phyloP scores from a whole-genome alignment of 2,797 vertebrate species.

The Tamandua tetradactyla region DNA sequence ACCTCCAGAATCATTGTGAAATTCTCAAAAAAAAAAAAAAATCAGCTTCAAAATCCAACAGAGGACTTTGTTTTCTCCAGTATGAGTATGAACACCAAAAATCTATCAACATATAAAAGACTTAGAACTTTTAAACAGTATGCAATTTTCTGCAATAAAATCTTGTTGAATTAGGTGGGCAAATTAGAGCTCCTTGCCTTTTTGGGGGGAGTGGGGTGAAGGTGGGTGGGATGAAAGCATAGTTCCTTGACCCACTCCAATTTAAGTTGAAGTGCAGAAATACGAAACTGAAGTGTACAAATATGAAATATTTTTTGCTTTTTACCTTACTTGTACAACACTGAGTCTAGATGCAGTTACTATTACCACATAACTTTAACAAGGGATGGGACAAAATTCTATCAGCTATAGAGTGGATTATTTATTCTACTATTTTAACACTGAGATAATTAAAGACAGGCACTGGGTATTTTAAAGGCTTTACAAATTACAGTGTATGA shows the following conservation, averaged over 20 bases:
- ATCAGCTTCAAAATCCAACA: background rate
- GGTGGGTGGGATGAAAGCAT: background rate
- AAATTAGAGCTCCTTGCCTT: background rate
- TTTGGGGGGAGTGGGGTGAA: too few species aligned
- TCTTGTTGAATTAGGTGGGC: background rate
- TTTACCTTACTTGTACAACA: background rate
- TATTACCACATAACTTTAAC: background rate
- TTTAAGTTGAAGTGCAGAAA: background rate
- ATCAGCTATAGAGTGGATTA: background rate
- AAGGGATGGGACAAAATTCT: background rate
- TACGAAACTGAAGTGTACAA: background rate
- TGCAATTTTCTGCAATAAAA: background rate
- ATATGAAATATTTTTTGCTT: background rate
- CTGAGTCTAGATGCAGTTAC: background rate
- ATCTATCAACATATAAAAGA: background rate
- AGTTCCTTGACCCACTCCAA: background rate
- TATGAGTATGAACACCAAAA: background rate
- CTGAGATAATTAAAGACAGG: constrained; percentile 8
- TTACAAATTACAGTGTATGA: constrained; percentile 25
- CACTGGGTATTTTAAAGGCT: background rate
- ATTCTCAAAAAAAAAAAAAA: background rate
- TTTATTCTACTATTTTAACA: constrained; percentile 45
- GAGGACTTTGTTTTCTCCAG: background rate
- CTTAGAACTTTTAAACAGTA: background rate
- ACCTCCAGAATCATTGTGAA: background rate